Base-by-base conservation (phyloP, 1,140 invertebrate genomes). In the Lucilia sericata region DNA sequence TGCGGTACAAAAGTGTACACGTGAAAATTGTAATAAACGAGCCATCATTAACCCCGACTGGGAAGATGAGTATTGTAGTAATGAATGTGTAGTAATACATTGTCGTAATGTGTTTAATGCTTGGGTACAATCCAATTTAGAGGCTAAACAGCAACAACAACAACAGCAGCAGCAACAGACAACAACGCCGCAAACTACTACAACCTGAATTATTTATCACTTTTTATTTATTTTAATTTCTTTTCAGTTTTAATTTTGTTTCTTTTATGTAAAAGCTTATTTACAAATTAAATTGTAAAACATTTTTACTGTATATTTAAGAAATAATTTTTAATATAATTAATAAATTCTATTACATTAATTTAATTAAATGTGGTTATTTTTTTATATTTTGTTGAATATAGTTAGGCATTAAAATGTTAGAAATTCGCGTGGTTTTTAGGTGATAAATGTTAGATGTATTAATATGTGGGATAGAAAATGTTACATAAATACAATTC, bases 41-140 rank as follows among this genome's bases (percentile, higher is more conserved):
- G 97, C 97, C 74, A 95, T 98, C 86, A 94, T 97, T 70, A 98
- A 97, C 92, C 95, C 95, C 81, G 97, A 98, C 92, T 99, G 98
- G 98, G 98, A 99, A 91, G 96, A 98, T 91, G 97, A 99, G 92
- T 99, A 98, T 91, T 99, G 98, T 92, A 98, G 96, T 91, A 98
- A 98, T 92, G 97, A 99, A 91, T 99, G 98, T 93, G 98, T 98
- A 85, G 97, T 98, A 87, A 97, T 95, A 89, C 98, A 99, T 92
- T 99, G 98, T 94, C 96, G 95, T 5, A 91, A 88, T 85, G 89
- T 91, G 9, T 91, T 91, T 76, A 90, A 86, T 74, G 87, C 88
- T 12, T 91, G 89, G 89, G 89, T 88, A 42, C 83, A 88, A 7
- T 85, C 88, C 9, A 83, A 91, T 78, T 85, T 88, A 75, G 87